Base-by-base conservation (phyloP, 35 echinoderm and acorn worm species). In the Eucidaris tribuloides region DNA sequence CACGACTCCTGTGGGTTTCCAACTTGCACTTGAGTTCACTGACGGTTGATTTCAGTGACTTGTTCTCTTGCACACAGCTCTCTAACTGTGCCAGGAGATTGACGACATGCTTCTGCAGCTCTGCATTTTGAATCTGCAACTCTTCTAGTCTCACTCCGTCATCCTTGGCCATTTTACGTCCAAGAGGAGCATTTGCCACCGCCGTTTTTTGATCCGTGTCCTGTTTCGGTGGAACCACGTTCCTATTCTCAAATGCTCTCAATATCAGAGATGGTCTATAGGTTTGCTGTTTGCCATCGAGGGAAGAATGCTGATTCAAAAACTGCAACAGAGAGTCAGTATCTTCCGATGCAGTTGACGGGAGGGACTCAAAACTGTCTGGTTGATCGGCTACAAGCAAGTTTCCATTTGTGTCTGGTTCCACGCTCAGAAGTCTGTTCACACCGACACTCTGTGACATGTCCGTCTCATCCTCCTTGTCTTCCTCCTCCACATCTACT, bases 71-170 rank as follows among this genome's bases (percentile, higher is more conserved):
- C 40, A 70, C 61, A 66, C 82, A 84, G 27, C 42, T 20, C 38
- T 84, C 82, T 45, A 84, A 71, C 60, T 68, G 60, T 35, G 43
- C 60, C 60, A 84, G 46, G 22, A 84, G 82, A 20, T 70, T 65
- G 7, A 84, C 41, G 0, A 84, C 25, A 48, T 84, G 82, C 39
- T 49, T 84, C 41, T 30, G 62, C 2, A 84, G 62, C 82, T 84
- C 82, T 31, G 42, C 6, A 25, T 42, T 84, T 44, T 84, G 62
- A 15, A 65, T 50, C 15, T 22, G 11, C 3, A 84, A 44, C 63
- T 84, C 61, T 30, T 71, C 59, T 17, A 84, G 31, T 13, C 40
- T 23, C 45, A 44, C 65, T 50, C 31, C 36, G 40, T 70, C 35
- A 23, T 63, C 18, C 46, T 41, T 65, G 61, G 46, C 60, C 45